Evolutionary conservation across 2,888 invertebrate genomes (phyloP), one percentile per base, ranked within the genome.

Genomic region (Bugula neritina): DNA sequence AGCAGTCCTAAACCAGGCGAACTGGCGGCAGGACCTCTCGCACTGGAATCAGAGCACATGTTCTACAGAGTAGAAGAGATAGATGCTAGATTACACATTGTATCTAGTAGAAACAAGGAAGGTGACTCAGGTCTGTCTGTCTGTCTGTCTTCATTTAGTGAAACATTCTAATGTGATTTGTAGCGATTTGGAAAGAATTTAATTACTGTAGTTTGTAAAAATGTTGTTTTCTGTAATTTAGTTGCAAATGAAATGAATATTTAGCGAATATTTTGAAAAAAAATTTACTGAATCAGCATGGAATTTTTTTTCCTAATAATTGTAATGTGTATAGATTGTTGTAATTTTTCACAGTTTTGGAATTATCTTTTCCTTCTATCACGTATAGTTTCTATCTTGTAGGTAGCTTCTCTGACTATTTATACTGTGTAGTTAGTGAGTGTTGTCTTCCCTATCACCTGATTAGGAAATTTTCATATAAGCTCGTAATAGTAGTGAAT

Each of bases 61-160:
- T 27, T 63, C 63, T 63, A 63, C 31, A 63, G 63, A 13, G 25
- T 63, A 13, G 63, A 63, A 31, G 63, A 63, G 34, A 31, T 13
- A 31, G 63, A 63, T 31, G 31, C 63, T 31, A 27, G 63, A n/a
- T 31, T 63, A 34, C 5, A 63, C 5, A 43, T 43, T 10, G 43
- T 43, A 17, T 43, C 43, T 17, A 43, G 43, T 43, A 43, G 10
- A 43, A 43, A 43, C 10, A 17, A 10, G 17, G 43, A 43, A 43
- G 43, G n/a, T n/a, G n/a, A n/a, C n/a, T n/a, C n/a, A n/a, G n/a
- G n/a, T n/a, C n/a, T n/a, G n/a, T n/a, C n/a, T n/a, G n/a, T n/a
- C n/a, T n/a, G n/a, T n/a, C n/a, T n/a, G n/a, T n/a, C n/a, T n/a
- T n/a, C n/a, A n/a, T n/a, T n/a, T n/a, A n/a, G n/a, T n/a, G n/a